Evolutionary conservation across 1,140 invertebrate genomes (phyloP).

Genomic region (Monochamus saltuarius): DNA sequence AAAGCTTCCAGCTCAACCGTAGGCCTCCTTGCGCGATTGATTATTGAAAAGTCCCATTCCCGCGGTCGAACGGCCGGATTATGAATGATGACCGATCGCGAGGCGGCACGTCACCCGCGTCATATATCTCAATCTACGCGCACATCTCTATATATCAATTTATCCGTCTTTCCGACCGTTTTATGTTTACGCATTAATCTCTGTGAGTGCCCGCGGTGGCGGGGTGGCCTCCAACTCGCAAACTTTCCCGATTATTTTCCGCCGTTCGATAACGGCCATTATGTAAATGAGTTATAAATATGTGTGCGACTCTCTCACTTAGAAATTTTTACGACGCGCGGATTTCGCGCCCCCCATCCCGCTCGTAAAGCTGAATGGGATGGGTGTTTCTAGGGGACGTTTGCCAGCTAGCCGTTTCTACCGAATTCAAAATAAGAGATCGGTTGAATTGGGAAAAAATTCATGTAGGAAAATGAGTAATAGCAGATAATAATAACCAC

Average conservation of each 20-base stretch:
- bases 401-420: too few relatives aligned
- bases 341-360: too few relatives aligned
- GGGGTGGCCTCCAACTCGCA: too few relatives aligned
- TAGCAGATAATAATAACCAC: too few relatives aligned
- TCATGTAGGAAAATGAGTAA: too few relatives aligned
- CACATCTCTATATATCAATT: slow-evolving; percentile 45
- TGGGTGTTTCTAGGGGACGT: too few relatives aligned
- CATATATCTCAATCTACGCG: slow-evolving; percentile 44
- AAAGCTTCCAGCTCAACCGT: too few relatives aligned
- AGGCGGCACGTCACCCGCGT: slow-evolving; percentile 26
- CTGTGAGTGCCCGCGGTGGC: slow-evolving; percentile 40
- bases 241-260: slow-evolving; percentile 37
- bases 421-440: too few relatives aligned
- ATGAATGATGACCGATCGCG: slow-evolving; percentile 39
- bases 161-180: slow-evolving; percentile 38
- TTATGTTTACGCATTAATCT: slow-evolving; percentile 43
- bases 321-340: slow-evolving; percentile 2
- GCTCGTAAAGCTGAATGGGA: too few relatives aligned
- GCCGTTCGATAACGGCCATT: slow-evolving; percentile 38
- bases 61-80: slow-evolving; percentile 26
- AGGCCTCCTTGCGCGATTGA: not conserved
- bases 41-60: slow-evolving; percentile 8
- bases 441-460: too few relatives aligned
- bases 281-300: slow-evolving; percentile 42
- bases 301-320: slow-evolving; percentile 8